Base-by-base conservation (phyloP, 2,797 vertebrate genomes). In the Propithecus deckenii region DNA sequence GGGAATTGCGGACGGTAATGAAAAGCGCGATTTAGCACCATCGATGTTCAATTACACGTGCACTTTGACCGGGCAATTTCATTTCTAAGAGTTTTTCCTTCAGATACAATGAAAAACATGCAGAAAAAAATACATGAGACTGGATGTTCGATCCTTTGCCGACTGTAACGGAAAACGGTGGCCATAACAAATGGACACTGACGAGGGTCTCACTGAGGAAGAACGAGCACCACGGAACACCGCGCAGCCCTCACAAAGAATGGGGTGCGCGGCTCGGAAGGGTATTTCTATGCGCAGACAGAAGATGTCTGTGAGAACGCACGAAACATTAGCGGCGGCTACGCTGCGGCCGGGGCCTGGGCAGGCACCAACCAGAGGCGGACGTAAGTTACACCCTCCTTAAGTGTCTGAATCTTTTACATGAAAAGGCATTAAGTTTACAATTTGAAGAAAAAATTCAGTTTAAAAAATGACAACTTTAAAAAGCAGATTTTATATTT, bases 251-350 rank as follows among this genome's bases (percentile, higher is more conserved):
- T 43, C 18, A 12, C 20, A 38, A 90, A 59, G 46, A 61, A 38
- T 0, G 9, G 18, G 65, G 52, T 4, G 20, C 11, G 5, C 0
- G 48, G 4, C 20, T 2, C 10, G 3, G 20, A 46, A 55, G 86
- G 22, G 23, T 0, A 7, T 23, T 38, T 52, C 25, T 41, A 43
- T 7, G 15, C 3, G 28, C 12, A 32, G 25, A 65, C 4, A 48
- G 20, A 61, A 50, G 15, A 10, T 0, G 25, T 48, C 63, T 88
- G 23, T 69, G 38, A 89, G 35, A 74, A 79, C 1, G 22, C 25
- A 38, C 8, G 43, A 13, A 41, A 30, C 9, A 38, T 2, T 6
- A 17, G 18, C 4, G 12, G 71, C 2, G n/a, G 69, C 4, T 46
- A 57, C 32, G 32, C 55, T 52, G 15, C 57, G n/a, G 48, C 48